Conservation (phyloP, 2,113 vertebrate genomes). For the Bothrops jararaca region DNA sequence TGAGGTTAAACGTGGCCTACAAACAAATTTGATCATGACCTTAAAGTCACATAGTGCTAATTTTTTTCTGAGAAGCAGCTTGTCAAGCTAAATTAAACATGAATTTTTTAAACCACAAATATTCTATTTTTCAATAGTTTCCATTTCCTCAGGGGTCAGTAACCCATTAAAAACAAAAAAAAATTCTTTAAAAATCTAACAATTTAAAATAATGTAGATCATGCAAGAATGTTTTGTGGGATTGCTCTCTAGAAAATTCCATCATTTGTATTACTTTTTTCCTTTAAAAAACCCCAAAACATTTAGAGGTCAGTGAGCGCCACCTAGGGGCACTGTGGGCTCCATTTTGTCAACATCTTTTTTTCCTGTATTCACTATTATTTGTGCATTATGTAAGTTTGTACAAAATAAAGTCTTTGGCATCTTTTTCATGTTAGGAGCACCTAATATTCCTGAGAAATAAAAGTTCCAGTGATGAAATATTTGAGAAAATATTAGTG, state of each 20-base stretch:
- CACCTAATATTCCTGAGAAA: background rate
- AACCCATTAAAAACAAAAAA: background rate
- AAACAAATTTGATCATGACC: background rate
- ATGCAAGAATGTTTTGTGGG: background rate
- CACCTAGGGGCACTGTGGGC: background rate
- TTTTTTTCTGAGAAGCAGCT: background rate
- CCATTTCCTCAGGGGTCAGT: background rate
- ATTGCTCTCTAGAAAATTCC: background rate
- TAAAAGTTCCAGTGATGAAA: background rate
- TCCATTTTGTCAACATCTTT: background rate
- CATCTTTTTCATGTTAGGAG: background rate
- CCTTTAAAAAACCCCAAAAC: background rate
- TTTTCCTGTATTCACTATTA: background rate
- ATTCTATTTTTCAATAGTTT: background rate
- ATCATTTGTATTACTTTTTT: background rate
- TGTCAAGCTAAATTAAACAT: background rate
- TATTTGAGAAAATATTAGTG: background rate
- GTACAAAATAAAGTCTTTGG: background rate
- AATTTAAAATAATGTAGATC: background rate
- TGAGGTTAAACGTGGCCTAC: background rate
- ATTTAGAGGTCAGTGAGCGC: background rate
- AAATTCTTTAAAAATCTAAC: background rate
- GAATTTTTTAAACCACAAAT: background rate
- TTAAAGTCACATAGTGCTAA: background rate
- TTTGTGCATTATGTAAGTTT: background rate